phyloP scores from a whole-genome alignment of 2,113 vertebrate species.

The Phylloscopus trochiloides region DNA sequence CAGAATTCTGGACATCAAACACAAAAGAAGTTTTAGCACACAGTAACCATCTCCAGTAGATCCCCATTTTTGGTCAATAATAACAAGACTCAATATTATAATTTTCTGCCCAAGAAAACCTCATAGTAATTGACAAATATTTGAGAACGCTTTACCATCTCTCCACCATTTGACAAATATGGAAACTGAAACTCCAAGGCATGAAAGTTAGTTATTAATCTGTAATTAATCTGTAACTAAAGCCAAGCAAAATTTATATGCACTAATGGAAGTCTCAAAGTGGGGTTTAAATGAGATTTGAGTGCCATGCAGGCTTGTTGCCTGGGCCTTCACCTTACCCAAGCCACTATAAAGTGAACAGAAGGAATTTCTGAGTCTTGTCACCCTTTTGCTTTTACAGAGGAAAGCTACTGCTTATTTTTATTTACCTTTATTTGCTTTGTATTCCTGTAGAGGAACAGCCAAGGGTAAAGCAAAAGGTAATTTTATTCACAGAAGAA shows the following conservation, averaged over 20 bases:
- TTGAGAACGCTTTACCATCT: not conserved
- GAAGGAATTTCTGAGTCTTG: not conserved
- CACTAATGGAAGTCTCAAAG: not conserved
- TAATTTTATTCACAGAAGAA: not conserved
- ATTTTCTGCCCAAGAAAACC: not conserved
- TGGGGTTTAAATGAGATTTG: not conserved
- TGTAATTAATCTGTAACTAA: not conserved
- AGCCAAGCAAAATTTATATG: not conserved
- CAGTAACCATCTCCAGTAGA: not conserved
- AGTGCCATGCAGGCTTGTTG: not conserved
- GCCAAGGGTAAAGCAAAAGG: not conserved
- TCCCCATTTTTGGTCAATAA: not conserved
- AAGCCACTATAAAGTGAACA: not conserved
- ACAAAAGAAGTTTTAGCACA: not conserved
- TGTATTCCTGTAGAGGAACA: not conserved
- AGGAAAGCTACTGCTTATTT: not conserved
- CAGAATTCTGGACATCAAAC: not conserved
- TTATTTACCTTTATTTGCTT: not conserved
- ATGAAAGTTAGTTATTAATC: not conserved
- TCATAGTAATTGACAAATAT: not conserved
- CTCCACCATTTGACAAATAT: not conserved
- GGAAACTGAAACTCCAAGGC: not conserved
- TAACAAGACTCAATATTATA: not conserved
- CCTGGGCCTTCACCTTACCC: not conserved
- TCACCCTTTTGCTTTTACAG: not conserved